Base-by-base conservation (phyloP, 2,797 vertebrate genomes). In the Neoniphon sammara region DNA sequence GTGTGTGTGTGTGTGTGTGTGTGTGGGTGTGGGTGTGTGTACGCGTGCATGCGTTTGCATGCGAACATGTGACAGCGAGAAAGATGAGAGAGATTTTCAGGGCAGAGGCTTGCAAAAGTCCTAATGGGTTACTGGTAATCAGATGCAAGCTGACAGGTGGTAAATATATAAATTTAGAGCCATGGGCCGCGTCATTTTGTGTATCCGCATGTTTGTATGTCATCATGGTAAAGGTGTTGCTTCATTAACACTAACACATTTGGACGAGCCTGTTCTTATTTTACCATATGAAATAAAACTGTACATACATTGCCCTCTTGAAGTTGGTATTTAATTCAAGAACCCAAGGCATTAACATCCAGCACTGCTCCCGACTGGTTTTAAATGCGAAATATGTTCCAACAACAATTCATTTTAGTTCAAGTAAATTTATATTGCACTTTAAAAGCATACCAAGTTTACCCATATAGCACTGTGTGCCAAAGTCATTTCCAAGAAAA, bases 1-100 rank as follows among this genome's bases (percentile, higher is more conserved):
- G 61, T 66, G 83, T 70, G 75, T 59, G 66, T 55, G 65, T 20
- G 65, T 46, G 23, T 30, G 53, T 27, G 49, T 56, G 52, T 67
- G 52, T 50, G 63, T 30, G 60, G 78, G 73, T 20, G 7, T n/a
- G 31, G 36, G 56, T 36, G 30, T 58, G 18, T 58, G 31, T 58
- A 18, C 17, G 18, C 36, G 56, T 20, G 56, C n/a, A 15, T 62
- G 42, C 49, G 44, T 6, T 1, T 30, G 44, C 23, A 21, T 49
- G 61, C 20, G 27, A 18, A 25, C 34, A 18, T 64, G 27, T 34
- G n/a, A 23, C n/a, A 17, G 21, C 21, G 12, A 31, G 18, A 31
- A 8, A 39, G 17, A 53, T 42, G 23, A 47, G 36, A 6, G 27
- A 23, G 52, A 54, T 14, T 25, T 67, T 55, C 20, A 30, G 42